Percentiles rank a stretch among this genome's conserved stretches.
phyloP scores from a whole-genome alignment of 2,797 vertebrate genomes.

The Gadopsis bispinosus region DNA sequence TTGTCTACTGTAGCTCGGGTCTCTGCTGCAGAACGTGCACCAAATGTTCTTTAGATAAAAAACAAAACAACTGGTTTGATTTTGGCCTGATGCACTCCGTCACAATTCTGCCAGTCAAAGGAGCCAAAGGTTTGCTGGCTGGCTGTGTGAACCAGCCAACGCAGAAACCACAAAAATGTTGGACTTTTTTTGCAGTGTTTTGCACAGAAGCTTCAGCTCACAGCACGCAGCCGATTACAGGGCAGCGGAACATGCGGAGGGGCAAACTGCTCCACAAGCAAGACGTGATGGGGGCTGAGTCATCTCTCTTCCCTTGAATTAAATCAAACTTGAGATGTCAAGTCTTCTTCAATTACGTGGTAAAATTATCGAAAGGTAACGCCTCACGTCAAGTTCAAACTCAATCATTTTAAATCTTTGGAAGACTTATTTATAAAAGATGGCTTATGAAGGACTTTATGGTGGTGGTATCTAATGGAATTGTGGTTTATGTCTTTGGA shows the following conservation, averaged over 20 bases:
- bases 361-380: background rate
- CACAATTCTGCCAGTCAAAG: conserved; percentile 6
- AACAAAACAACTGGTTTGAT: background rate
- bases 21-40: conserved; percentile 28
- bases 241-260: conserved; percentile 33
- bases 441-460: background rate
- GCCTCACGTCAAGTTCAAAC: background rate
- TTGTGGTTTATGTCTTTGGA: background rate
- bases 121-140: conserved; percentile 3
- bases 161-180: conserved; percentile 49
- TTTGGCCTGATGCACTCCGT: background rate
- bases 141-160: conserved; percentile 6
- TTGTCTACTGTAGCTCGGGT: conserved; percentile 10
- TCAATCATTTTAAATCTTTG: background rate
- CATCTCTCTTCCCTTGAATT: background rate
- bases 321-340: conserved; percentile 8
- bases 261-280: background rate
- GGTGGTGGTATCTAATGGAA: background rate
- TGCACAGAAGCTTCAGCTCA: conserved; percentile 1
- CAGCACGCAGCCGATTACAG: conserved; percentile 47
- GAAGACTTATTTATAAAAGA: background rate
- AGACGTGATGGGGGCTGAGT: background rate
- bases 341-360: background rate
- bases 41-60: background rate
- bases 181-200: background rate